These are phyloP conservation scores for Dromiciops gliroides DNA, from an alignment of 2,113 vertebrate species.

Conservation along the genomic window DNA sequence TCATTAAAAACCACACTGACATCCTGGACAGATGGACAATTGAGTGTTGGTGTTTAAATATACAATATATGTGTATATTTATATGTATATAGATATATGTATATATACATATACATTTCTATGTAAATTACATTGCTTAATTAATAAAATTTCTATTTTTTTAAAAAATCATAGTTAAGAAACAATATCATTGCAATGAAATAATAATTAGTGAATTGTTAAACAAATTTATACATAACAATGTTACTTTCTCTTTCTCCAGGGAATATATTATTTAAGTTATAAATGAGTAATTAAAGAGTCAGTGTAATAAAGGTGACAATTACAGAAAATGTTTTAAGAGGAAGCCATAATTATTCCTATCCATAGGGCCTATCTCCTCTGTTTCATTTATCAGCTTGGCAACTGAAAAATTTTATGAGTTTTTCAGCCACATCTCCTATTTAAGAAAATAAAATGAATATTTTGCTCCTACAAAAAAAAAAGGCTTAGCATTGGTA, in stretches of 20 bases:
- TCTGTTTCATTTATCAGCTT: constrained; percentile 43
- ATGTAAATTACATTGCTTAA: not conserved
- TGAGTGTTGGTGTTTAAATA: not conserved
- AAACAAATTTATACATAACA: not conserved
- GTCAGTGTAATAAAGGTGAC: constrained; percentile 40
- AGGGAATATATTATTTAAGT: no score
- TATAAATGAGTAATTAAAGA: constrained; percentile 37
- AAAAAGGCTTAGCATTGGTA: not conserved
- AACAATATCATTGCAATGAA: not conserved
- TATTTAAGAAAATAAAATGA: constrained; percentile 41
- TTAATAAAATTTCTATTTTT: not conserved
- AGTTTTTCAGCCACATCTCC: constrained; percentile 29
- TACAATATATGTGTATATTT: not conserved
- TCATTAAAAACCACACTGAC: not conserved
- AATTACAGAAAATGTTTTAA: constrained; percentile 59
- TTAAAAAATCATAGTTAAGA: not conserved
- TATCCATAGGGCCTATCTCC: constrained; percentile 31
- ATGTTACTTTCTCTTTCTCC: constrained; percentile 33
- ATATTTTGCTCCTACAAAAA: constrained; percentile 10
- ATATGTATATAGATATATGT: no score
- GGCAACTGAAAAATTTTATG: constrained; percentile 46
- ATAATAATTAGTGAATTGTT: constrained; percentile 8
- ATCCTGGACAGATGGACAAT: not conserved
- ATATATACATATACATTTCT: no score
- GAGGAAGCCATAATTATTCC: constrained; percentile 36